Evolutionary conservation across 1,140 invertebrate genomes (phyloP).

Genomic region (Plutomurus gul): DNA sequence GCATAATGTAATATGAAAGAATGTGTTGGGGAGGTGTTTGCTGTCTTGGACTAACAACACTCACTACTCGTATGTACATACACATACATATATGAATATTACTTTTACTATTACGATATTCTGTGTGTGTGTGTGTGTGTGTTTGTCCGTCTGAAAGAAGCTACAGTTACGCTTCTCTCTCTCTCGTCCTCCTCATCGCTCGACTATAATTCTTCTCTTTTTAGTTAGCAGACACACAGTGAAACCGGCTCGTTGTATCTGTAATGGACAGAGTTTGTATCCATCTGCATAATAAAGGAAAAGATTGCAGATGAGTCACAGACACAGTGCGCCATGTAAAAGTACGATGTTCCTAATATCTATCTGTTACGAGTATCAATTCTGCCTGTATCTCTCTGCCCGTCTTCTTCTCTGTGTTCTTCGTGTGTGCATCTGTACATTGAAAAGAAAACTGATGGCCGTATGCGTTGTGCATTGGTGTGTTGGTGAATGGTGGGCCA

Average conservation of each 20-base stretch:
- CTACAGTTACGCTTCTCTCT: neutral
- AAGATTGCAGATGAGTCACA: neutral
- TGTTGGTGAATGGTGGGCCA: neutral
- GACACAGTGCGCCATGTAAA: neutral
- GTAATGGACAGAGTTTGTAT: neutral
- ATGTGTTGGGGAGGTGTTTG: conserved; percentile 32
- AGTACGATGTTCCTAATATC: neutral
- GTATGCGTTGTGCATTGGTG: no score
- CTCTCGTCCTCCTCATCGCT: neutral
- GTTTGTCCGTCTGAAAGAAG: no score
- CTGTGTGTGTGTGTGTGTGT: no score
- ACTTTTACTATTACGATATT: conserved; percentile 9
- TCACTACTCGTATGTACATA: no score
- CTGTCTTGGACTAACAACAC: conserved; percentile 12
- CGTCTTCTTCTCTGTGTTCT: no score
- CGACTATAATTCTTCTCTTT: conserved; percentile 22
- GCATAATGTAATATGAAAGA: conserved; percentile 31
- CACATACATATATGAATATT: no score
- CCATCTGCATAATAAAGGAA: conserved; percentile 9
- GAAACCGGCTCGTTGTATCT: neutral
- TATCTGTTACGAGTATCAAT: neutral
- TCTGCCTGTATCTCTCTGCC: no score
- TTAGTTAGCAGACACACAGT: neutral
- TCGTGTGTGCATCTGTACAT: no score
- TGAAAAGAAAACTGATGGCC: neutral